Conservation (phyloP, 2,113 vertebrate genomes). For the Boleophthalmus pectinirostris region DNA sequence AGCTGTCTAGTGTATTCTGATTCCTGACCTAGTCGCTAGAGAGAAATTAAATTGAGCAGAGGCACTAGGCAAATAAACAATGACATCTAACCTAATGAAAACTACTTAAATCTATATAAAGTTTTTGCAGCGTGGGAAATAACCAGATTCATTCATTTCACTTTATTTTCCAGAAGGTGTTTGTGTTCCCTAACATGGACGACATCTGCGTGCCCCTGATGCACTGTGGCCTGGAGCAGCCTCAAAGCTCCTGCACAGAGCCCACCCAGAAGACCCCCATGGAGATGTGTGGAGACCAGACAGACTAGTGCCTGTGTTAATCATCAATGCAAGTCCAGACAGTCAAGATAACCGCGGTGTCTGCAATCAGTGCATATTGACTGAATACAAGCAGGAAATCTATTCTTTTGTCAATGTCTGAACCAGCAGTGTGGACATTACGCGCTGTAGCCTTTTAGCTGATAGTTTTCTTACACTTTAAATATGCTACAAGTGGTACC, state of each 20-base stretch:
- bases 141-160: not conserved
- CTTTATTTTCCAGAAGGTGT: constrained; percentile 80
- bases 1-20: no score
- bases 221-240: constrained; percentile 73
- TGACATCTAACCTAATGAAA: not conserved
- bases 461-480: not conserved
- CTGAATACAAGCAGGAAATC: not conserved
- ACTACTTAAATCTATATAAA: not conserved
- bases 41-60: no score
- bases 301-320: constrained; percentile 52
- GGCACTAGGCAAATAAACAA: not conserved
- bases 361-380: not conserved
- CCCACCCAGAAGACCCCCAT: constrained; percentile 54
- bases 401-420: constrained; percentile 4
- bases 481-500: constrained; percentile 21
- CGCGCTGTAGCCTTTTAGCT: constrained; percentile 6
- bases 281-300: constrained; percentile 32
- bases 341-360: not conserved
- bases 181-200: constrained; percentile 93
- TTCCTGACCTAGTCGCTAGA: no score
- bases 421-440: constrained; percentile 16
- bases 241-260: constrained; percentile 45
- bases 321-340: not conserved
- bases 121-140: not conserved
- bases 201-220: constrained; percentile 88